Conservation (phyloP, 2,888 invertebrate genomes). For the Himalopsyche japonica region DNA sequence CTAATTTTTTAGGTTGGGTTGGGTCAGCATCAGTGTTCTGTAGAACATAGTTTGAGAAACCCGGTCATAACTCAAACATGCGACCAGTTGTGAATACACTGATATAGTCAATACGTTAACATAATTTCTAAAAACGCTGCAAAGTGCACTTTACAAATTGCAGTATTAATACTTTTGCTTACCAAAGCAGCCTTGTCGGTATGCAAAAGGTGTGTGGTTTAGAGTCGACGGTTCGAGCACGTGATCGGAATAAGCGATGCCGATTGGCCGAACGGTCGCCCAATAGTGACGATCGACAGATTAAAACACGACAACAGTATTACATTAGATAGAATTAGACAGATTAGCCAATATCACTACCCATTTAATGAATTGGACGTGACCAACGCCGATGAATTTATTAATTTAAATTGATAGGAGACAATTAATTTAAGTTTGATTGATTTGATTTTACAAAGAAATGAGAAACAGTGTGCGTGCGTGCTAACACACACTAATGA, state of each 20-base stretch:
- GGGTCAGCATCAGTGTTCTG: too few relatives aligned
- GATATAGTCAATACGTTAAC: background rate
- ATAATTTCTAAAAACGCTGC: background rate
- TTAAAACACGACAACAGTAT: background rate
- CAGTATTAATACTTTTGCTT: background rate
- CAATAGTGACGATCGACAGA: background rate
- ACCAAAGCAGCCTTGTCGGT: background rate
- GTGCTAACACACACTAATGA: background rate
- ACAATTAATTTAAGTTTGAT: background rate
- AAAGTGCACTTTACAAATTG: background rate
- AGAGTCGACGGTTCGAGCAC: background rate
- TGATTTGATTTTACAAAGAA: background rate
- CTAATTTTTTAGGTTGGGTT: too few relatives aligned
- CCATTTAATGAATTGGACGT: background rate
- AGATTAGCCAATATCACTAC: background rate
- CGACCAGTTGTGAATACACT: too few relatives aligned
- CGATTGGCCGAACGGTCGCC: background rate
- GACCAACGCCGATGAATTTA: background rate
- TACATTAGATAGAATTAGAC: too few relatives aligned
- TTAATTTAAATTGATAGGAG: background rate
- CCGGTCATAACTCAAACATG: too few relatives aligned
- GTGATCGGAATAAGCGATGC: background rate
- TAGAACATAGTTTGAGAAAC: too few relatives aligned
- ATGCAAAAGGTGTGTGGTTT: background rate
- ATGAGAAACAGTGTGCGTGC: background rate